Evolutionary conservation across 2,888 invertebrate genomes (phyloP).

Genomic region (Temnothorax ravouxi): DNA sequence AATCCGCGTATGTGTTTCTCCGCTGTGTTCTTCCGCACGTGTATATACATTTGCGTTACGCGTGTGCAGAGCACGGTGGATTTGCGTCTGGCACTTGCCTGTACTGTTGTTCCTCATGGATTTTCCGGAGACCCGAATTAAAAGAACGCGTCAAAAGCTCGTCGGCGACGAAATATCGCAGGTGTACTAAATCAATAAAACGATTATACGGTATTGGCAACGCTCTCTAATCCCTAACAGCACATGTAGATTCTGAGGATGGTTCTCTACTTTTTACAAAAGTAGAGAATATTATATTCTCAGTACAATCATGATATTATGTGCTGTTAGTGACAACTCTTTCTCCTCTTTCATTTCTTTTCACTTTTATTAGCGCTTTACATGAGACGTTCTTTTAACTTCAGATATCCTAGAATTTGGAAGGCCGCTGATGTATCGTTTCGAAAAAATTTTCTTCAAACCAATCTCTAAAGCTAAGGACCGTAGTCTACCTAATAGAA

Average conservation of each 20-base stretch:
- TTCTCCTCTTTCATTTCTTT: neutral
- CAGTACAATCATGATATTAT: no score
- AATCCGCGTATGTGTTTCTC: conserved; percentile 58
- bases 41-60: conserved; percentile 17
- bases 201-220: neutral
- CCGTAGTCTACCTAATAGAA: conserved; percentile 44
- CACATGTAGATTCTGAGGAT: no score
- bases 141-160: conserved; percentile 54
- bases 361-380: conserved; percentile 21
- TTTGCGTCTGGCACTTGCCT: conserved; percentile 44
- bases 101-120: conserved; percentile 38
- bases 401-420: conserved; percentile 64
- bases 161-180: neutral
- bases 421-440: conserved; percentile 64
- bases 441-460: conserved; percentile 57
- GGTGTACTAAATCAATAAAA: neutral
- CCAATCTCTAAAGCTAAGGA: conserved; percentile 51
- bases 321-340: neutral
- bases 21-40: conserved; percentile 67
- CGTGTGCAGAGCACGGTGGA: conserved; percentile 59
- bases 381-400: conserved; percentile 62
- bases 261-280: no score
- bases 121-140: conserved; percentile 51
- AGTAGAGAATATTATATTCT: no score
- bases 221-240: neutral